These are phyloP conservation scores for Crotalus viridis DNA, from an alignment of 2,113 vertebrate species.

Conservation along the genomic window DNA sequence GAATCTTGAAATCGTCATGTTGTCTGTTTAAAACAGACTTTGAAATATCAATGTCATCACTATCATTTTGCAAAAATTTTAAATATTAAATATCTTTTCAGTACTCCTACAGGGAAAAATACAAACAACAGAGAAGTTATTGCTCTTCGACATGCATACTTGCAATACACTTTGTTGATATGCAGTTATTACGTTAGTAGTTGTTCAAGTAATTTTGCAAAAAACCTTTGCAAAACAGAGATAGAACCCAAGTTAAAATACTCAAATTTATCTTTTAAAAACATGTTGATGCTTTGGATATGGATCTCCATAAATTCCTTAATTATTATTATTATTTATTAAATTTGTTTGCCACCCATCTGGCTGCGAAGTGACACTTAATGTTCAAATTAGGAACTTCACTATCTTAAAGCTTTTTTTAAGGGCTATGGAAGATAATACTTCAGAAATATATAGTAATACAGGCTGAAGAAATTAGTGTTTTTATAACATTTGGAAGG, in stretches of 20 bases:
- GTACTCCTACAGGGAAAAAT: neutral
- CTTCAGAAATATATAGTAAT: neutral
- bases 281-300: neutral
- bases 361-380: neutral
- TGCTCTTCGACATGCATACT: too few species aligned
- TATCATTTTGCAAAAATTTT: neutral
- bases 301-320: neutral
- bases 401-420: neutral
- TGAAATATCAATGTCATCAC: constrained; percentile 6
- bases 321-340: neutral
- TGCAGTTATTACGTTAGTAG: neutral
- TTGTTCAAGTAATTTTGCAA: neutral
- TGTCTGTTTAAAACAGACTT: neutral
- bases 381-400: neutral
- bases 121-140: neutral
- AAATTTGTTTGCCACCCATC: neutral
- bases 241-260: neutral
- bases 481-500: neutral
- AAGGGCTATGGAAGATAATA: neutral
- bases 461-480: neutral
- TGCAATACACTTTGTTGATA: neutral
- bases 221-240: neutral
- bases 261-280: neutral
- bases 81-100: neutral
- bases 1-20: constrained; percentile 10